phyloP scores from a whole-genome alignment of 1,140 invertebrate species.

The Oryctes rhinoceros region DNA sequence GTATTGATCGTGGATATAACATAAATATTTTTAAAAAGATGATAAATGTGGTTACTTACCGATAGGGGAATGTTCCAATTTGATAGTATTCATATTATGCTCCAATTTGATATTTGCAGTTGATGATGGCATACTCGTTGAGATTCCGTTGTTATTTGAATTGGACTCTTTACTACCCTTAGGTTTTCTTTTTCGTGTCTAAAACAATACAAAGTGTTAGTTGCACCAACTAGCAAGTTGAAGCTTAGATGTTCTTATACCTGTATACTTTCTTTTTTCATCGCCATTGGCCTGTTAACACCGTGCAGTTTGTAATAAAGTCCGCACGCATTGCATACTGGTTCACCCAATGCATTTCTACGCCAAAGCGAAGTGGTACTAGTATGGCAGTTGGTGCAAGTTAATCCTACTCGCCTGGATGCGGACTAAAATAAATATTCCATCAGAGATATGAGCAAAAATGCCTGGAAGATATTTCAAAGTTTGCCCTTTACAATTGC shows the following conservation, averaged over 20 bases:
- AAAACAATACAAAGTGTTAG: slow-evolving; percentile 54
- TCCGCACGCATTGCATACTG: slow-evolving; percentile 95
- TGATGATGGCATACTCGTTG: slow-evolving; percentile 37
- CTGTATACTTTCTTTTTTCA: slow-evolving; percentile 97
- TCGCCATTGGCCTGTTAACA: slow-evolving; percentile 85
- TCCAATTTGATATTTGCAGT: slow-evolving; percentile 52
- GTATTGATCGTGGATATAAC: too few relatives aligned
- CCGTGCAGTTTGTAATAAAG: slow-evolving; percentile 92
- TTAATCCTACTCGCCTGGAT: slow-evolving; percentile 79
- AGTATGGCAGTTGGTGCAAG: slow-evolving; percentile 92
- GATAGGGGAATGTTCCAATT: slow-evolving; percentile 52
- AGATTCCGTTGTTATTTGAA: slow-evolving; percentile 41
- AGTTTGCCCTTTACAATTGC: too few relatives aligned
- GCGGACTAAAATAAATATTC: slow-evolving; percentile 66
- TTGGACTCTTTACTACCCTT: slow-evolving; percentile 70
- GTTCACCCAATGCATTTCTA: slow-evolving; percentile 84
- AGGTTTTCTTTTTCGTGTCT: slow-evolving; percentile 92
- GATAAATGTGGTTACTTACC: slow-evolving; percentile 44
- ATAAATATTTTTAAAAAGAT: too few relatives aligned
- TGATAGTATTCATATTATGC: slow-evolving; percentile 47
- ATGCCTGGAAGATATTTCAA: too few relatives aligned
- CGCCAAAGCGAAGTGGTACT: slow-evolving; percentile 89
- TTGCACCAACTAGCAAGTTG: too few relatives aligned
- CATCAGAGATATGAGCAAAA: too few relatives aligned
- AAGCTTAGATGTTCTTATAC: slow-evolving; percentile 56